Conservation (phyloP, 2,888 invertebrate species). For the Melikaiella ostensackeni region DNA sequence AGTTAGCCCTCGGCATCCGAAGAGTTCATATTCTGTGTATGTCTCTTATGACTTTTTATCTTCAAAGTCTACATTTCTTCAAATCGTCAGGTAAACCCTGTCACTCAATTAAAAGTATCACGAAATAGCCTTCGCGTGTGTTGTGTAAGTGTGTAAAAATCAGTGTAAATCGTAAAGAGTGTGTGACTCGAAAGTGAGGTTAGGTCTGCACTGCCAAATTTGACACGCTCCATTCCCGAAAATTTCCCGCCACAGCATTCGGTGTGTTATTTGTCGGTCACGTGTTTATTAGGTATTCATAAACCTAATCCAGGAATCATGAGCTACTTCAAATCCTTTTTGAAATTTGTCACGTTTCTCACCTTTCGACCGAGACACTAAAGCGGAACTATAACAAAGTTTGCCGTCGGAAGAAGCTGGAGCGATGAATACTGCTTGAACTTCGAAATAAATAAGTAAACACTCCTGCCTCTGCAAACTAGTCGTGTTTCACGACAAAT, state of each 20-base stretch:
- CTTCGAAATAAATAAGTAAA: slow-evolving; percentile 60
- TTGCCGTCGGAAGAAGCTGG: slow-evolving; percentile 20
- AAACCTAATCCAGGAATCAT: neutral
- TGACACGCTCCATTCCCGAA: neutral
- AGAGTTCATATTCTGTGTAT: slow-evolving; percentile 17
- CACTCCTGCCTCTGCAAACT: slow-evolving; percentile 47
- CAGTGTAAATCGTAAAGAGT: neutral
- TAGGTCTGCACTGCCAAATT: neutral
- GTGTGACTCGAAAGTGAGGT: neutral
- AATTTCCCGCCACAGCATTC: neutral
- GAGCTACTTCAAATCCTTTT: neutral
- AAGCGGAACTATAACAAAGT: slow-evolving; percentile 20
- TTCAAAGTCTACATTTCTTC: neutral
- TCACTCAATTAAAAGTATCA: neutral
- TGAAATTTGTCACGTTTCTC: slow-evolving; percentile 21
- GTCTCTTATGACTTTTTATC: neutral
- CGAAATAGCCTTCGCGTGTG: neutral
- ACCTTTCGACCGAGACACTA: neutral
- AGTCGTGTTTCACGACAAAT: slow-evolving; percentile 62
- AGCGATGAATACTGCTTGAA: slow-evolving; percentile 49
- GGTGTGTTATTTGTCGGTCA: neutral
- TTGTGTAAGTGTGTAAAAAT: slow-evolving; percentile 14
- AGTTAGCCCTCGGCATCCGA: slow-evolving; percentile 65
- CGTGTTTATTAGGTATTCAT: neutral
- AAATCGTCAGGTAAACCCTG: neutral